Evolutionary conservation across 1,140 invertebrate genomes (phyloP).

Genomic region (Lanistes nyassanus): DNA sequence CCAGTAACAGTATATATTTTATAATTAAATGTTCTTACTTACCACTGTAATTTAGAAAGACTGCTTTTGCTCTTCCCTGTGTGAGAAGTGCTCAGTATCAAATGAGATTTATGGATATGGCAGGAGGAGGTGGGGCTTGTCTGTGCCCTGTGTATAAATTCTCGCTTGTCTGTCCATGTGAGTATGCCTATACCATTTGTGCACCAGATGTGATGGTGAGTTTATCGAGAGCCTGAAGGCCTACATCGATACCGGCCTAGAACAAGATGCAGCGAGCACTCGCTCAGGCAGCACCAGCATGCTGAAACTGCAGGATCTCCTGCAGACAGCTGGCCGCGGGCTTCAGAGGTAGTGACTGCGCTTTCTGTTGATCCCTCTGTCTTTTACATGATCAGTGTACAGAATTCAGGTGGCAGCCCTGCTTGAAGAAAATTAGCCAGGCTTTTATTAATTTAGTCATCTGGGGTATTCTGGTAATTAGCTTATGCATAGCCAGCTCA

Average conservation of each 20-base stretch:
- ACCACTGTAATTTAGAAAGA: too few relatives aligned
- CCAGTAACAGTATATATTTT: too few relatives aligned
- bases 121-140: neutral
- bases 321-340: constrained; percentile 46
- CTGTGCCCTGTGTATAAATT: neutral
- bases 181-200: too few relatives aligned
- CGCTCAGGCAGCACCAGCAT: constrained; percentile 36
- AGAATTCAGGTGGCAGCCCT: too few relatives aligned
- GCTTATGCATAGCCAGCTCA: too few relatives aligned
- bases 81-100: too few relatives aligned
- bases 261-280: constrained; percentile 43
- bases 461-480: too few relatives aligned
- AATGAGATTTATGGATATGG: too few relatives aligned
- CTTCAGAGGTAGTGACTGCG: constrained; percentile 44
- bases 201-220: constrained; percentile 54
- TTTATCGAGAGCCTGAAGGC: constrained; percentile 51
- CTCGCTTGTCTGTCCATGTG: constrained; percentile 1
- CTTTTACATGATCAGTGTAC: neutral
- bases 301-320: constrained; percentile 47
- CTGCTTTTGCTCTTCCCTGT: too few relatives aligned
- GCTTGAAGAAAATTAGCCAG: too few relatives aligned
- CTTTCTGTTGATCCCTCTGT: neutral
- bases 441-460: too few relatives aligned
- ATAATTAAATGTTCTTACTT: too few relatives aligned
- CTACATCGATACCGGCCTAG: constrained; percentile 52